Conservation (phyloP, 64 coral and sea anemone genomes). For the Acropora tenuis region DNA sequence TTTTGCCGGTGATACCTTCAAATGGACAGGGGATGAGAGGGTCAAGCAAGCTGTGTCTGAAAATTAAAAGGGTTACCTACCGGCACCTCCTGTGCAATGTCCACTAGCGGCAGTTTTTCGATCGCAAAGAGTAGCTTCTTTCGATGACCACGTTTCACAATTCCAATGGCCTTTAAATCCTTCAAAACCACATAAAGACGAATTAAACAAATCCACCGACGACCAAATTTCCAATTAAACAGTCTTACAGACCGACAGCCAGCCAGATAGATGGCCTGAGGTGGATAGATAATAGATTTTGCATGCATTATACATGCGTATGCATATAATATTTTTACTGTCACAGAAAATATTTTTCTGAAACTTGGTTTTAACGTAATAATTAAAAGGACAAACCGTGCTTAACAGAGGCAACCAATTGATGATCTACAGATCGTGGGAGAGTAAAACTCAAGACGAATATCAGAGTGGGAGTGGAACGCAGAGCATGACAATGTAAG, state of each 20-base stretch:
- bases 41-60: background rate
- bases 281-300: too few species aligned
- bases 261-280: background rate
- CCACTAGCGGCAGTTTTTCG: conserved; percentile 74
- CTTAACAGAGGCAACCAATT: background rate
- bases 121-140: conserved; percentile 70
- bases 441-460: background rate
- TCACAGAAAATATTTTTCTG: too few species aligned
- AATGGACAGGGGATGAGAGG: background rate
- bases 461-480: background rate
- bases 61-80: conserved; percentile 36
- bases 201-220: background rate
- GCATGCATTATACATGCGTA: too few species aligned
- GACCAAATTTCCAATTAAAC: background rate
- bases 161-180: conserved; percentile 89
- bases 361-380: too few species aligned
- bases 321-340: too few species aligned
- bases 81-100: conserved; percentile 90
- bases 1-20: too few species aligned
- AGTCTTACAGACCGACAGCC: background rate
- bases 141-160: conserved; percentile 85
- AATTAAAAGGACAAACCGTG: too few species aligned
- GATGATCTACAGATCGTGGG: background rate
- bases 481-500: background rate
- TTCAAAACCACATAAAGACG: conserved; percentile 10